Conservation (phyloP, 2,113 vertebrate species). For the Chunga burmeisteri region DNA sequence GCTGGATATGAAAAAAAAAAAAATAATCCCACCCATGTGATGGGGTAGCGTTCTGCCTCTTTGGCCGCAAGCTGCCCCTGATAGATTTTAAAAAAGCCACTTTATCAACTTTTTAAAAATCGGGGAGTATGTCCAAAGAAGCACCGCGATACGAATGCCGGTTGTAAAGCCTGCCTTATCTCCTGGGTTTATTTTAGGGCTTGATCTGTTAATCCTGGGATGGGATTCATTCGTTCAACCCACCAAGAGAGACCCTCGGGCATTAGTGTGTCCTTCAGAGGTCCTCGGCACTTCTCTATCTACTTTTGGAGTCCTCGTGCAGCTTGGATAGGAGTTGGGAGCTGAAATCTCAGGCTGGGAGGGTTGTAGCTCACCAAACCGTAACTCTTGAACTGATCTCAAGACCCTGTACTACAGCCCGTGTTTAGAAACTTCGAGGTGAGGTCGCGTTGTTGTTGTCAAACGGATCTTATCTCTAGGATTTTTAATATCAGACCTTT, state of each 20-base stretch:
- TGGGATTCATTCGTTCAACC: background rate
- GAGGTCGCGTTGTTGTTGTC: fast-evolving
- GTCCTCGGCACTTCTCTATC: fast-evolving
- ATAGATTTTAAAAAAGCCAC: background rate
- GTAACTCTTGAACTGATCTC: background rate
- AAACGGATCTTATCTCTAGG: background rate
- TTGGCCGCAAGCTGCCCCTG: too few species aligned
- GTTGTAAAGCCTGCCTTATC: background rate
- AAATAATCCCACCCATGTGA: background rate
- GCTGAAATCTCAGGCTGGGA: fast-evolving
- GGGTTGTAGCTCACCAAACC: background rate
- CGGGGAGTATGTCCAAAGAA: background rate
- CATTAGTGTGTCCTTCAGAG: fast-evolving
- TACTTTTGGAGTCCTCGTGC: fast-evolving
- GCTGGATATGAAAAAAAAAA: background rate
- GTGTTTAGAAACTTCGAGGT: background rate
- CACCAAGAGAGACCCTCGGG: background rate
- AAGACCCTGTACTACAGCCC: too few species aligned
- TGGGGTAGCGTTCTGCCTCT: background rate
- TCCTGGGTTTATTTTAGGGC: background rate
- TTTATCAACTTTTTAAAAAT: background rate
- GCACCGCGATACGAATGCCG: fast-evolving
- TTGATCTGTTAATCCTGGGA: background rate
- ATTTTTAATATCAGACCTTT: background rate
- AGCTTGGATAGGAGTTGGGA: background rate